These are phyloP conservation scores for Cordilura impudica DNA, from an alignment of 2,888 invertebrate species.

Conservation along the genomic window DNA sequence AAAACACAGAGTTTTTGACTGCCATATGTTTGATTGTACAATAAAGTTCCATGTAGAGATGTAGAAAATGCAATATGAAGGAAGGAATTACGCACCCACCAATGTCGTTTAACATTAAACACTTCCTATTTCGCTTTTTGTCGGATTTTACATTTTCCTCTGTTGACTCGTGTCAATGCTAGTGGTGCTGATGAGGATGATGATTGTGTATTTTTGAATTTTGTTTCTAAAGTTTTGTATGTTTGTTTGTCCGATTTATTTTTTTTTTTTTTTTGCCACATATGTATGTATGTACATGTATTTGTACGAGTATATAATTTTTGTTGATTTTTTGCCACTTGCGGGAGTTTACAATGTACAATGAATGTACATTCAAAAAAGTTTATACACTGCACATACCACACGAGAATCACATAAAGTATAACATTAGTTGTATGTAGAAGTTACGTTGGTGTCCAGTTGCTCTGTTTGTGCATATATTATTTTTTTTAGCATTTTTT, in stretches of 20 bases:
- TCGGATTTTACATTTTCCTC: constrained; percentile 43
- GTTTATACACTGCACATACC: not conserved
- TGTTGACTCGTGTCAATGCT: constrained; percentile 22
- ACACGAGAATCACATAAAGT: no score
- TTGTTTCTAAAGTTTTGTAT: constrained; percentile 28
- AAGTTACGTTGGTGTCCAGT: no score
- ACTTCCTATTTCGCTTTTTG: constrained; percentile 55
- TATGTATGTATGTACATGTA: no score
- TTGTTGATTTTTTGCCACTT: constrained; percentile 34
- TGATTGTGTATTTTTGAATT: constrained; percentile 17
- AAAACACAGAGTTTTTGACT: not conserved
- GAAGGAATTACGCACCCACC: constrained; percentile 63
- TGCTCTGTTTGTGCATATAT: no score
- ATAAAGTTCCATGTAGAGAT: not conserved
- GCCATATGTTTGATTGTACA: not conserved
- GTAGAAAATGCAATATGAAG: constrained; percentile 6
- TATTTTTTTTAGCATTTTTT: no score
- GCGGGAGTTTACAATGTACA: constrained; percentile 18
- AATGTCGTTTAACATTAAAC: constrained; percentile 61
- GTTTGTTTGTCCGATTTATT: not conserved
- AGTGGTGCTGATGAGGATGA: not conserved
- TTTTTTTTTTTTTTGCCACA: not conserved
- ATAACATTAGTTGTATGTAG: no score
- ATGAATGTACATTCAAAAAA: constrained; percentile 11
- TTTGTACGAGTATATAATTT: no score